Percentiles rank a stretch among this genome's conserved stretches.
phyloP scores from a whole-genome alignment of 2,797 vertebrate species.

The Miichthys miiuy region DNA sequence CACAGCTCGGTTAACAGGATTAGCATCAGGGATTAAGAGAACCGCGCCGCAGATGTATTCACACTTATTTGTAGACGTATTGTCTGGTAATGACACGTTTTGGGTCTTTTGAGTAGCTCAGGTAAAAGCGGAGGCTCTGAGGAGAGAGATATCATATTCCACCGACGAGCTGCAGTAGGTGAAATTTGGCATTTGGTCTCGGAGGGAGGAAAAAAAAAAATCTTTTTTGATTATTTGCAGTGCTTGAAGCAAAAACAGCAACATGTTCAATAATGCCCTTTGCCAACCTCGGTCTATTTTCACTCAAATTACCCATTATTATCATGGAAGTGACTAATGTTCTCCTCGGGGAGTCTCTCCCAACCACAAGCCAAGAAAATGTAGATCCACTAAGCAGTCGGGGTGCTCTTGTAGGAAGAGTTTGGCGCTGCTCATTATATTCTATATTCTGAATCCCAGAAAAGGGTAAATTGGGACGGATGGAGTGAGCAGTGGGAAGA shows the following conservation, averaged over 20 bases:
- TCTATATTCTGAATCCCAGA: constrained; percentile 41
- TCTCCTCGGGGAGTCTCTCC: constrained; percentile 59
- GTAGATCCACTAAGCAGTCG: constrained; percentile 41
- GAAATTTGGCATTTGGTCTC: constrained; percentile 33
- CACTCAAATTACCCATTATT: constrained; percentile 65
- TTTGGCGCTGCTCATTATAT: constrained; percentile 44
- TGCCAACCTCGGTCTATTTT: constrained; percentile 61
- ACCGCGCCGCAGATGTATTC: constrained; percentile 28
- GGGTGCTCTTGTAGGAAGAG: constrained; percentile 37
- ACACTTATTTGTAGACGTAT: constrained; percentile 16
- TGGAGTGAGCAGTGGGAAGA: constrained; percentile 41
- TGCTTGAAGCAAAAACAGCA: constrained; percentile 27
- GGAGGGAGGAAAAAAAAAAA: neutral
- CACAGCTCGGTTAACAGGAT: constrained; percentile 43
- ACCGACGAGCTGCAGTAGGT: constrained; percentile 7
- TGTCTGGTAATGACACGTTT: constrained; percentile 38
- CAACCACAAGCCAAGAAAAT: constrained; percentile 57
- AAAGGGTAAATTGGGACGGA: constrained; percentile 45
- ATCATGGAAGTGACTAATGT: constrained; percentile 73
- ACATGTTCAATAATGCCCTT: constrained; percentile 54
- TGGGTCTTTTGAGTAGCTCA: constrained; percentile 6
- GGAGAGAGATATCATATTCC: constrained; percentile 19
- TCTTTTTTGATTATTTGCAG: constrained; percentile 20
- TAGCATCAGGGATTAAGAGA: constrained; percentile 46
- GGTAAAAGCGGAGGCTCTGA: neutral